Percentiles rank a stretch among this genome's conserved stretches.
phyloP scores from a whole-genome alignment of 1,140 invertebrate species.

The Pseudachorutes palmiensis region DNA sequence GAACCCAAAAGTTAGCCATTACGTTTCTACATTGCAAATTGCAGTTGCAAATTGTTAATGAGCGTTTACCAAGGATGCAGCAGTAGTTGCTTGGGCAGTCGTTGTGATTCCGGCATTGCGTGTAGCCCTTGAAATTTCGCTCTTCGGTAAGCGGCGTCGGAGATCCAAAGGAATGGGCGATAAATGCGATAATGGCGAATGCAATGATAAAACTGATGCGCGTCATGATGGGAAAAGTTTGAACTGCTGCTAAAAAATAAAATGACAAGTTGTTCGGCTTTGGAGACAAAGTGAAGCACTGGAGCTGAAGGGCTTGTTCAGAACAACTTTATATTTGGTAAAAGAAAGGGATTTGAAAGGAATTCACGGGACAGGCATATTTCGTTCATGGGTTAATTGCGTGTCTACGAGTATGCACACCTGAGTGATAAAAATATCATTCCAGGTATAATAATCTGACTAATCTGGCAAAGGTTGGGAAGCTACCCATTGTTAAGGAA shows the following conservation, averaged over 20 bases:
- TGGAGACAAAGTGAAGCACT: no score
- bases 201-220: no score
- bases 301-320: not conserved
- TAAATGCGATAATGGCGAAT: no score
- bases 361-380: no score
- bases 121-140: constrained; percentile 5
- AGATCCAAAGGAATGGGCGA: no score
- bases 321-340: not conserved
- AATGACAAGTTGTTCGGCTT: no score
- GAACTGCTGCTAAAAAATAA: no score
- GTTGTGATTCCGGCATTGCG: not conserved
- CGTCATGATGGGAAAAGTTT: no score
- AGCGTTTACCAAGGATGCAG: constrained; percentile 30
- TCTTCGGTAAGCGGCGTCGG: not conserved
- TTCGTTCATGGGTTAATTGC: not conserved
- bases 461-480: not conserved
- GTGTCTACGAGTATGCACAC: constrained; percentile 1
- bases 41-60: no score
- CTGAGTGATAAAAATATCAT: not conserved
- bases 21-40: no score
- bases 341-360: not conserved
- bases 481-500: not conserved
- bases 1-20: not conserved
- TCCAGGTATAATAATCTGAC: not conserved
- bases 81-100: constrained; percentile 24